phyloP scores from a whole-genome alignment of 2,888 invertebrate genomes.

The Allolobophora icterica region DNA sequence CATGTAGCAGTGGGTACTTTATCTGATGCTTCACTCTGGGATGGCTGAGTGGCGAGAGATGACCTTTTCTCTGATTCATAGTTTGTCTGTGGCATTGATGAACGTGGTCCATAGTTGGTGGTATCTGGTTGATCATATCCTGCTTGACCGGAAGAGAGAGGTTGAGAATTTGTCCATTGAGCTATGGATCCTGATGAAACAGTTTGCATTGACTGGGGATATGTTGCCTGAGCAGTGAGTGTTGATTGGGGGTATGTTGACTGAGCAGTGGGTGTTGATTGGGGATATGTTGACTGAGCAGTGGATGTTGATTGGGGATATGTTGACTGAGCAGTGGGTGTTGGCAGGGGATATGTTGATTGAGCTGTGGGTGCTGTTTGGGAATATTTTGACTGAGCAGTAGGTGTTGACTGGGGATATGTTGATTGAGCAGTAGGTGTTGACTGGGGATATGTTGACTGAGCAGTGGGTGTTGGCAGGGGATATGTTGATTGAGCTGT shows the following conservation, averaged over 20 bases:
- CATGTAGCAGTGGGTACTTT: not conserved
- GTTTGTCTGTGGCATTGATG: not conserved
- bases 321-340: too few relatives aligned
- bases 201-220: not conserved
- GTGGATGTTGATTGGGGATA: not conserved
- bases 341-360: too few relatives aligned
- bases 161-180: not conserved
- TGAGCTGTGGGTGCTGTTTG: too few relatives aligned
- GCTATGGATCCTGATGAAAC: not conserved
- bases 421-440: too few relatives aligned
- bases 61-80: not conserved
- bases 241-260: too few relatives aligned
- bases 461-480: not conserved
- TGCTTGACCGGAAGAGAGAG: not conserved
- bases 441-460: too few relatives aligned
- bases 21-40: not conserved
- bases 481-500: not conserved
- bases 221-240: not conserved
- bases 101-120: not conserved
- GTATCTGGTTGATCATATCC: not conserved
- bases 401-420: too few relatives aligned
- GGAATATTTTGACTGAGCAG: too few relatives aligned
- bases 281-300: not conserved
- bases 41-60: not conserved
- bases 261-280: too few relatives aligned